phyloP scores from a whole-genome alignment of 2,888 invertebrate genomes.

The Corythucha ciliata region DNA sequence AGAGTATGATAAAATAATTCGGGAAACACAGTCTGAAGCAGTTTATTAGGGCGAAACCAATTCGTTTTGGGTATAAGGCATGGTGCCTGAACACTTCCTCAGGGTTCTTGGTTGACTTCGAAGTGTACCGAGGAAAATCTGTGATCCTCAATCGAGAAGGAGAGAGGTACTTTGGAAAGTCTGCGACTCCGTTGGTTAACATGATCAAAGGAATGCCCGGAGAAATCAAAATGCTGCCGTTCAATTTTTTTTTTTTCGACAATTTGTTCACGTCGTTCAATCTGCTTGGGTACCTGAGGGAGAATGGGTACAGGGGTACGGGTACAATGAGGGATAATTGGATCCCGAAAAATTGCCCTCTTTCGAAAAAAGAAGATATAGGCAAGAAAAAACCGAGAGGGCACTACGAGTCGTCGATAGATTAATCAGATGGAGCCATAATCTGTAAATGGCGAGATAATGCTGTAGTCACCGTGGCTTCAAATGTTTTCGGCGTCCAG shows the following conservation, averaged over 20 bases:
- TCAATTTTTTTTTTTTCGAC: conserved; percentile 34
- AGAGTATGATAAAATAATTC: conserved; percentile 22
- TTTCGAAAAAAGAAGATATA: conserved; percentile 22
- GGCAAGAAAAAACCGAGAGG: conserved; percentile 21
- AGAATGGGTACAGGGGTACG: conserved; percentile 32
- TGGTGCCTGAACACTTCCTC: conserved; percentile 31
- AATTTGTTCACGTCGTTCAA: conserved; percentile 36
- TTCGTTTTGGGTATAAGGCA: conserved; percentile 35
- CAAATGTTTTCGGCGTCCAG: conserved; percentile 26
- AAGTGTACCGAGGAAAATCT: conserved; percentile 34
- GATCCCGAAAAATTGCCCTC: conserved; percentile 27
- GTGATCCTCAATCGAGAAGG: conserved; percentile 18
- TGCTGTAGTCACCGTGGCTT: conserved; percentile 34
- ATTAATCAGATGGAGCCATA: conserved; percentile 28
- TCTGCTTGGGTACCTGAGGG: conserved; percentile 30
- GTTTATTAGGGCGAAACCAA: conserved; percentile 35
- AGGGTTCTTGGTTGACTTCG: conserved; percentile 25
- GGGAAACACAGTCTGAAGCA: conserved; percentile 24
- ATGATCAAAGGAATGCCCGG: conserved; percentile 30
- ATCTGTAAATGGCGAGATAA: conserved; percentile 37
- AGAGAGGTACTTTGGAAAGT: conserved; percentile 34
- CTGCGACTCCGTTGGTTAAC: conserved; percentile 31
- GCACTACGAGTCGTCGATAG: conserved; percentile 20
- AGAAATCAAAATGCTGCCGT: conserved; percentile 27
- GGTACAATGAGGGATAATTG: conserved; percentile 33